A percentile compares a stretch with the other conserved stretches of the same genome.
Evolutionary conservation across 1,140 invertebrate species (phyloP).

Genomic region (Leptinotarsa texana): DNA sequence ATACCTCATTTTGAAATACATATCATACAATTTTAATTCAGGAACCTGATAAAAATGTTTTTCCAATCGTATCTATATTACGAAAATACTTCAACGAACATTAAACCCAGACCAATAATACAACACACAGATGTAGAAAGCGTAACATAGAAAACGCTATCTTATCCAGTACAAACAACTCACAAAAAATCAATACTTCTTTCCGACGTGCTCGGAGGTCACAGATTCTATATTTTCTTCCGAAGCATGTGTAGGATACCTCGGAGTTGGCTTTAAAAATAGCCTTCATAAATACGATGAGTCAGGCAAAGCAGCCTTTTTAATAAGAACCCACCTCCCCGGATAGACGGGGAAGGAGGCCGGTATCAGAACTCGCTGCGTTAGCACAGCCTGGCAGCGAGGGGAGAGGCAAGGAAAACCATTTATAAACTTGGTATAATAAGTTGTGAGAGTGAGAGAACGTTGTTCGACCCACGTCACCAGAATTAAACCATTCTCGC

Average conservation of each 20-base stretch:
- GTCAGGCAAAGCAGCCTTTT: slow-evolving; percentile 18
- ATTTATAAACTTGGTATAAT: slow-evolving; percentile 8
- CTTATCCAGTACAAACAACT: not conserved
- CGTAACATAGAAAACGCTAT: not conserved
- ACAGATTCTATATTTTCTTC: slow-evolving; percentile 20
- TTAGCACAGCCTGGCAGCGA: not conserved
- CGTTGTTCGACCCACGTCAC: not conserved
- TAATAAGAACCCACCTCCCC: slow-evolving; percentile 10
- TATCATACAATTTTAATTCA: not conserved
- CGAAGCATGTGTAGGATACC: slow-evolving; percentile 18
- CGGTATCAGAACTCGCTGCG: not conserved
- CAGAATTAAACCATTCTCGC: slow-evolving; percentile 7
- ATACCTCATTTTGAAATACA: no score
- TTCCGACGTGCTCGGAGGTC: slow-evolving; percentile 15
- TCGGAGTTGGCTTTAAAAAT: slow-evolving; percentile 18
- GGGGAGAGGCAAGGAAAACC: slow-evolving; percentile 10
- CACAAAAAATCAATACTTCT: slow-evolving; percentile 15
- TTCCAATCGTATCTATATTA: not conserved
- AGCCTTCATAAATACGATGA: slow-evolving; percentile 21
- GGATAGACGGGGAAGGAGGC: slow-evolving; percentile 7
- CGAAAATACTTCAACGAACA: slow-evolving; percentile 3
- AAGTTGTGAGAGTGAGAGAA: not conserved
- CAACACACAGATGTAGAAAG: not conserved
- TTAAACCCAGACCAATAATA: slow-evolving; percentile 3
- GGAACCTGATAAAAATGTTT: not conserved